phyloP scores from a whole-genome alignment of 2,888 invertebrate genomes.

The Argyresthia goedartella region DNA sequence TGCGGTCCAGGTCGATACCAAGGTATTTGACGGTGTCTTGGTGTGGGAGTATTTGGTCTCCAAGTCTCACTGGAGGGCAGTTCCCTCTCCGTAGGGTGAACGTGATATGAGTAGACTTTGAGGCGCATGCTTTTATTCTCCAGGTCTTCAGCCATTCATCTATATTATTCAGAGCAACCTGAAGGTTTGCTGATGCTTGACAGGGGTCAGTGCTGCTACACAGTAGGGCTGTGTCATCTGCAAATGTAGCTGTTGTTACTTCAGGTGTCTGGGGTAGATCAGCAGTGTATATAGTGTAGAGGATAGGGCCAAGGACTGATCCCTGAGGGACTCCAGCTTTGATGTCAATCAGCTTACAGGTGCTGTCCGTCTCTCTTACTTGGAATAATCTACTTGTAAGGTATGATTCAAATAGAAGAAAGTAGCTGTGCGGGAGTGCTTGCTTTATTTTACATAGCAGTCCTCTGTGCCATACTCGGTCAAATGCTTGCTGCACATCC shows the following conservation, averaged over 20 bases:
- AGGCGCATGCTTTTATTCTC: conserved; percentile 9
- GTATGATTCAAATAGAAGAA: conserved; percentile 3
- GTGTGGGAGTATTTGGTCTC: no score
- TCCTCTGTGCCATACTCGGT: conserved; percentile 17
- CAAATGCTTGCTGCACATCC: conserved; percentile 17
- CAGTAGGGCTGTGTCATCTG: conserved; percentile 10
- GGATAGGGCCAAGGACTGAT: background rate
- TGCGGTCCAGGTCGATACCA: no score
- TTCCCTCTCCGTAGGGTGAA: no score
- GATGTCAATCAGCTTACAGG: conserved; percentile 1
- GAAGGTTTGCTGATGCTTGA: conserved; percentile 6
- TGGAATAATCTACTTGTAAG: conserved; percentile 3
- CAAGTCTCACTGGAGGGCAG: no score
- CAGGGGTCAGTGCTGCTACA: conserved; percentile 4
- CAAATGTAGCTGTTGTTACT: conserved; percentile 9
- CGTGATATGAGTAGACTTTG: no score
- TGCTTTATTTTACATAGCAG: conserved; percentile 14
- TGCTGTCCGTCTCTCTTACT: background rate
- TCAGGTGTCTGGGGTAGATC: no score
- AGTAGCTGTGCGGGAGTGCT: conserved; percentile 5
- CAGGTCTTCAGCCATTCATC: conserved; percentile 10
- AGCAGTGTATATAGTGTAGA: conserved; percentile 7
- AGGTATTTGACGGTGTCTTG: no score
- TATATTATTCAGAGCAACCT: conserved; percentile 5
- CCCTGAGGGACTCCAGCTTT: conserved; percentile 5